Percentiles rank a stretch among this genome's conserved stretches.
phyloP scores from a whole-genome alignment of 2,113 vertebrate species.

The Bos taurus region DNA sequence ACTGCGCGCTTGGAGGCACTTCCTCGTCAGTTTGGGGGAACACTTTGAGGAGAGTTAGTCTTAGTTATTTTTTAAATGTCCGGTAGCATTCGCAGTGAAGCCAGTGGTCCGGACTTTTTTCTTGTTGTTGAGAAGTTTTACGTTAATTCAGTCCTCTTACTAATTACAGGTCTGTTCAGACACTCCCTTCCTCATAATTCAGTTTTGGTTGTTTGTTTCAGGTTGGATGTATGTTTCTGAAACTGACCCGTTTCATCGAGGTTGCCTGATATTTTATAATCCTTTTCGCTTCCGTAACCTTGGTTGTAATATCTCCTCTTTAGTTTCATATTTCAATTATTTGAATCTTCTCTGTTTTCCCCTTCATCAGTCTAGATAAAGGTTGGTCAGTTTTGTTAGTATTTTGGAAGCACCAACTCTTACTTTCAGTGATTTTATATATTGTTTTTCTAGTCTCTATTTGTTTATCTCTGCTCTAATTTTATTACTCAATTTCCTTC shows the following conservation, averaged over 20 bases:
- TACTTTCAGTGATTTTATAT: neutral
- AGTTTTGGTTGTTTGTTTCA: neutral
- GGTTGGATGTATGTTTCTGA: neutral
- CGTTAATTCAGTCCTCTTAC: neutral
- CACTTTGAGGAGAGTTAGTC: neutral
- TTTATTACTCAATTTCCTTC: neutral
- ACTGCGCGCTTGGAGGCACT: neutral
- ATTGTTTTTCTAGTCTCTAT: neutral
- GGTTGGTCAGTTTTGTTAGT: neutral
- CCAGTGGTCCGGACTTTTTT: neutral
- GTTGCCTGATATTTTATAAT: neutral
- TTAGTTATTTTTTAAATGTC: neutral
- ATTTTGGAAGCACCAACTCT: neutral
- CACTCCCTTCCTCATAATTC: neutral
- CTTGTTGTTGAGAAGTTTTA: neutral
- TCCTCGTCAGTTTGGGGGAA: neutral
- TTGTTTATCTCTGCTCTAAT: neutral
- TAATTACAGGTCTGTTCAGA: neutral
- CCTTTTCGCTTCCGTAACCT: neutral
- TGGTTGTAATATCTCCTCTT: neutral
- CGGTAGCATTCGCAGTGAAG: neutral
- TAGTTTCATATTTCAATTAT: neutral
- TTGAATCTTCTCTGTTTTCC: neutral
- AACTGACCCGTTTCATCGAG: neutral
- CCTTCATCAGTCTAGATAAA: neutral